Percentiles rank a stretch among this genome's conserved stretches.
Conservation (phyloP, 2,113 vertebrate species). For the Oryzias javanicus region DNA sequence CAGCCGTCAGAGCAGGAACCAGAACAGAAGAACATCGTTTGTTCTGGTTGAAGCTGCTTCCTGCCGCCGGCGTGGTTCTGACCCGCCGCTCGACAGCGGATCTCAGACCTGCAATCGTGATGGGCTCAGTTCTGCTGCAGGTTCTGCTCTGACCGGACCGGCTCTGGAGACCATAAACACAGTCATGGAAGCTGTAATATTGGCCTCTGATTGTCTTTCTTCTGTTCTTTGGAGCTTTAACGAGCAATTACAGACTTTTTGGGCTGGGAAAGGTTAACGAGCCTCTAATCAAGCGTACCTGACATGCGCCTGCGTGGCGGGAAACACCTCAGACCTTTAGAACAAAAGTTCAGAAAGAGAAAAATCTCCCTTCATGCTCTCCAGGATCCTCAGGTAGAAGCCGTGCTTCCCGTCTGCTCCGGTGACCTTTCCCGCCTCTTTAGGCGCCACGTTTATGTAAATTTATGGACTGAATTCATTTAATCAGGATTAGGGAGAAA, state of each 20-base stretch:
- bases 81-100: too few relatives aligned
- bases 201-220: background rate
- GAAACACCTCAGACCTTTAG: background rate
- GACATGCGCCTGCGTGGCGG: slow-evolving; percentile 8
- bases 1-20: too few relatives aligned
- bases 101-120: too few relatives aligned
- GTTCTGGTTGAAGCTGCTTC: too few relatives aligned
- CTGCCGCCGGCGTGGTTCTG: too few relatives aligned
- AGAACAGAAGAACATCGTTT: too few relatives aligned
- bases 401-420: slow-evolving; percentile 20
- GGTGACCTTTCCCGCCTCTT: slow-evolving; percentile 18
- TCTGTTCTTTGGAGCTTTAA: slow-evolving; percentile 1
- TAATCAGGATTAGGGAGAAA: slow-evolving; percentile 24
- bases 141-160: too few relatives aligned
- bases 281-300: slow-evolving; percentile 10
- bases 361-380: background rate
- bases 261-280: slow-evolving; percentile 10
- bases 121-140: too few relatives aligned
- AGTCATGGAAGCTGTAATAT: background rate
- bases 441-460: slow-evolving; percentile 29
- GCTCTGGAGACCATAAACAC: too few relatives aligned
- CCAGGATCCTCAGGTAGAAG: too few relatives aligned
- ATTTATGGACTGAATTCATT: slow-evolving; percentile 50
- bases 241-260: background rate
- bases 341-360: slow-evolving; percentile 4